Evolutionary conservation across 1,140 invertebrate species (phyloP), one percentile per base, ranked within the genome.

Genomic region (Stegodyphus dumicola): DNA sequence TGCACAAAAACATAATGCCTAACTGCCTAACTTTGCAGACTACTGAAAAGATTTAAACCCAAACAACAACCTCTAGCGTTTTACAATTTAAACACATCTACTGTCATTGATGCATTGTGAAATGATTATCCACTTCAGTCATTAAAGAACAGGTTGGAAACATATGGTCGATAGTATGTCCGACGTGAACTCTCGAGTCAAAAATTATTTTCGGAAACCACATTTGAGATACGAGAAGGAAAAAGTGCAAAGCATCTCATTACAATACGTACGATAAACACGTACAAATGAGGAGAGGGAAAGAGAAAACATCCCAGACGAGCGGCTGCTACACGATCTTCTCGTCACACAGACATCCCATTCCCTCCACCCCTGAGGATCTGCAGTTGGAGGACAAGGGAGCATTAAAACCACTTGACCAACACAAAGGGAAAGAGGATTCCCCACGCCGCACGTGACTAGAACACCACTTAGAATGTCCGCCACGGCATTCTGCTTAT

Each of bases 341-440:
- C 13, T 7, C 7, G 7, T 13, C 13, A 56, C 7, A 56, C 54
- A 56, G 7, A 3, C 66, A 15, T 66, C n/a, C 60, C 52, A 48
- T 64, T 52, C 10, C 18, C 51, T 17, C 9, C 54, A 48, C 54
- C 78, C 52, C 11, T 51, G 78, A 33, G n/a, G n/a, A n/a, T n/a
- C n/a, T n/a, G n/a, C n/a, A n/a, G n/a, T n/a, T n/a, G n/a, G n/a
- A n/a, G n/a, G n/a, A n/a, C n/a, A n/a, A 84, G 80, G 56, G 80
- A 76, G 74, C 81, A 85, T 85, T 85, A 85, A 85, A 85, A 85
- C 56, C 74, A 76, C 81, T 85, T 85, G 81, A 85, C 81, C 73
- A 76, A 69, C 74, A 60, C 60, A 71, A 70, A n/a, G 79, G 69
- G 79, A 85, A 75, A 83, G 60, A 73, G 60, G 73, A 85, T 76